Base-by-base conservation (phyloP, 1,140 invertebrate species). In the Lysiphlebus fabarum region DNA sequence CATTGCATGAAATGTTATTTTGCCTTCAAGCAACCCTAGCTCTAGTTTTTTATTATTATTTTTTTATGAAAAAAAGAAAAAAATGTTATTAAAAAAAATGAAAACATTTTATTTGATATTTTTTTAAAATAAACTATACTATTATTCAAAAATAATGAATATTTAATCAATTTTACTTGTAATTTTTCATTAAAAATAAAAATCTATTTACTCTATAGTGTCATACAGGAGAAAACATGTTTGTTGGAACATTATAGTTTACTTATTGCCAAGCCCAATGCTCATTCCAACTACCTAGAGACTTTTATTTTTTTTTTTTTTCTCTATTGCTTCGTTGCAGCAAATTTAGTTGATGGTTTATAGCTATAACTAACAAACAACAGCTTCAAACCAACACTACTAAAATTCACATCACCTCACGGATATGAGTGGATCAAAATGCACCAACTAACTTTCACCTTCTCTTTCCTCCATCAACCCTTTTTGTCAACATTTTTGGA, bases 161-260 rank as follows among this genome's bases (percentile, higher is more conserved):
- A n/a, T n/a, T n/a, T n/a, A n/a, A n/a, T n/a, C n/a, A n/a, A n/a
- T n/a, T n/a, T n/a, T n/a, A n/a, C 54, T 51, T 62, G 61, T 62
- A 51, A 62, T 50, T 58, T 53, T 53, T 36, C 51, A 58, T 62
- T 51, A 55, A 51, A 38, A 62, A 55, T n/a, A n/a, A 56, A 50
- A 55, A 50, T 58, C 51, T 43, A 42, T 40, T 53, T 42, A 12
- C 17, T 4, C 17, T 2, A n/a, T n/a, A 26, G 17, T 26, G 2
- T 26, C 17, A 26, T 4, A 26, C 1, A 4, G 17, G 43, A 43
- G 26, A 26, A 50, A 43, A 56, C 44, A 38, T 62, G 61, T 58
- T 62, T 58, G 56, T 12, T 26, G 38, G 33, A 62, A 44, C 56
- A 50, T 56, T 53, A 62, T 58, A 56, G 56, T 58, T 62, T 58